phyloP scores from a whole-genome alignment of 2,888 invertebrate species.

The Ashinkailepas kermadecensis region DNA sequence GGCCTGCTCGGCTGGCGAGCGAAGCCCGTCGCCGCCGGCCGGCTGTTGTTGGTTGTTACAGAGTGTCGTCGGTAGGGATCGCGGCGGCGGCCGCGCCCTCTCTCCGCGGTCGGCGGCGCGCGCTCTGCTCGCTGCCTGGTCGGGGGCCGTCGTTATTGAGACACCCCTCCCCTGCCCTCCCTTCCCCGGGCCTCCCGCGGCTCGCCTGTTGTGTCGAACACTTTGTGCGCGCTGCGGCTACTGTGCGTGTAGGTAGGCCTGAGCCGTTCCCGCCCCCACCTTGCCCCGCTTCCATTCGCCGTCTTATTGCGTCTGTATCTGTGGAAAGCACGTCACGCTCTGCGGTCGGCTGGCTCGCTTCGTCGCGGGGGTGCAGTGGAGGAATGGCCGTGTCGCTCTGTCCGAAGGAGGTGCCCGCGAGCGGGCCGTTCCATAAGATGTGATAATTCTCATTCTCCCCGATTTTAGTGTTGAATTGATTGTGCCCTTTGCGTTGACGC shows the following conservation, averaged over 20 bases:
- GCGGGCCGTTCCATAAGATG: not conserved
- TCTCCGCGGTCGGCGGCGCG: not conserved
- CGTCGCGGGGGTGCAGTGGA: not conserved
- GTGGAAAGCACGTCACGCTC: not conserved
- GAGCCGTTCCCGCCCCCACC: not conserved
- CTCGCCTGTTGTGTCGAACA: not conserved
- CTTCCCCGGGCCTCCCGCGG: not conserved
- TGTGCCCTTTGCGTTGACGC: not conserved
- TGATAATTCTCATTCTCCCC: conserved; percentile 21
- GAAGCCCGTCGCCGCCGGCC: not conserved
- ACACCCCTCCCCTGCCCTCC: too few relatives aligned
- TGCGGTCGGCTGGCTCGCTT: not conserved
- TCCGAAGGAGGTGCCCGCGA: not conserved
- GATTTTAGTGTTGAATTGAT: not conserved
- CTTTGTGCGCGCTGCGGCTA: not conserved
- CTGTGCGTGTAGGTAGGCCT: not conserved
- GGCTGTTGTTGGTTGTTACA: not conserved
- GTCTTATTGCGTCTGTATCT: not conserved
- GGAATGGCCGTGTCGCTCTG: not conserved
- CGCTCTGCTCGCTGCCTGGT: not conserved
- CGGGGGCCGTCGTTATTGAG: not conserved
- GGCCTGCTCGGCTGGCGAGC: not conserved
- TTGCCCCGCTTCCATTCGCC: not conserved
- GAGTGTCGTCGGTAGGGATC: not conserved
- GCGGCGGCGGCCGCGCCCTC: not conserved